phyloP scores from a whole-genome alignment of 1,140 invertebrate species.

The Trichonephila inaurata region DNA sequence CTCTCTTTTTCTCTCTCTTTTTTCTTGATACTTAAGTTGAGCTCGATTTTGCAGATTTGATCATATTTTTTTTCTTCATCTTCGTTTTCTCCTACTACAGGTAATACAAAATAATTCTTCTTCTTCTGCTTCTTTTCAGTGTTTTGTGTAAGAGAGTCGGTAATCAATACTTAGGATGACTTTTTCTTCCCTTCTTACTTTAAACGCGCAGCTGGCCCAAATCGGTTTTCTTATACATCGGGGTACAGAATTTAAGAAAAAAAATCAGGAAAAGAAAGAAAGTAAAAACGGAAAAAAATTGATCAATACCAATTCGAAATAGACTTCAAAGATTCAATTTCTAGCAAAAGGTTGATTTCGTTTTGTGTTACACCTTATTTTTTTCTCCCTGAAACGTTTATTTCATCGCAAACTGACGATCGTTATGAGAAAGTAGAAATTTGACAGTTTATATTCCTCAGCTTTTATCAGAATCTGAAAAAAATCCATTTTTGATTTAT shows the following conservation, averaged over 20 bases:
- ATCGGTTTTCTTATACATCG: constrained; percentile 59
- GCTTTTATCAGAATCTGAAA: neutral
- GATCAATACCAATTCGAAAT: constrained; percentile 65
- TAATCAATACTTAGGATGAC: constrained; percentile 72
- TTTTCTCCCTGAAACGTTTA: neutral
- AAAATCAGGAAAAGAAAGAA: neutral
- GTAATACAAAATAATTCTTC: constrained; percentile 60
- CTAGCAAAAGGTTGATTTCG: constrained; percentile 56
- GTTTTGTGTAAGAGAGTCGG: constrained; percentile 50
- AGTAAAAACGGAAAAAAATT: constrained; percentile 2
- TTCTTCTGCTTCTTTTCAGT: constrained; percentile 19
- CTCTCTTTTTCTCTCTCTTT: neutral
- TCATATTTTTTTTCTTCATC: constrained; percentile 22
- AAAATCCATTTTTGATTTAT: neutral
- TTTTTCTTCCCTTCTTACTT: constrained; percentile 54
- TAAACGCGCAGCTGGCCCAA: constrained; percentile 72
- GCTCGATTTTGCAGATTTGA: constrained; percentile 65
- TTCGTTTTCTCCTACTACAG: constrained; percentile 55
- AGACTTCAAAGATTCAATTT: constrained; percentile 73
- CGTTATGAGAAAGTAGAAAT: neutral
- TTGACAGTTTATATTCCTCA: neutral
- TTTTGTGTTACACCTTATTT: constrained; percentile 52
- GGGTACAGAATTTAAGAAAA: neutral
- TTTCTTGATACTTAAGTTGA: neutral
- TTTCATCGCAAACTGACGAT: constrained; percentile 32